Percentiles rank a stretch among this genome's conserved stretches.
Conservation (phyloP, 1,140 invertebrate species). For the Ladona fulva region DNA sequence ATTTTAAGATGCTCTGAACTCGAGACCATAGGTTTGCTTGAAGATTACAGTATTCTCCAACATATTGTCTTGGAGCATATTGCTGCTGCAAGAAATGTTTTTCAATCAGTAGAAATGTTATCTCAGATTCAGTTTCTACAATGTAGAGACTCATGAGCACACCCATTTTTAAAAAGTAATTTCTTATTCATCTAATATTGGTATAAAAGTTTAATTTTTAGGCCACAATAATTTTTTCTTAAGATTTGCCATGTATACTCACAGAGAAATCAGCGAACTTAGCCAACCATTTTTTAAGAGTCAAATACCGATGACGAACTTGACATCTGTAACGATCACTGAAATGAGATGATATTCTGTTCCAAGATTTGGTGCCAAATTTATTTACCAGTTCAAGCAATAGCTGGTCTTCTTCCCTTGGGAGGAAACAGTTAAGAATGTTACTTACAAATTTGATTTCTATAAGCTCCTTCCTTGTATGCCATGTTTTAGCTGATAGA, state of each 20-base stretch:
- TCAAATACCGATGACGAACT: neutral
- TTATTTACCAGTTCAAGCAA: slow-evolving; percentile 34
- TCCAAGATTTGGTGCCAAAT: slow-evolving; percentile 32
- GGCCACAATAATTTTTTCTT: neutral
- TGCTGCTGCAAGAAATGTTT: neutral
- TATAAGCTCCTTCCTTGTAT: too few relatives aligned
- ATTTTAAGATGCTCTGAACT: neutral
- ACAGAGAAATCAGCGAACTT: neutral
- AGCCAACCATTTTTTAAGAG: neutral
- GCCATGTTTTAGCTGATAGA: too few relatives aligned
- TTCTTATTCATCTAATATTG: neutral
- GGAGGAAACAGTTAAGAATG: too few relatives aligned
- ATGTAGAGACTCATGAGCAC: neutral
- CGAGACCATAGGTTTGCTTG: neutral
- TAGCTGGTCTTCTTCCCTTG: slow-evolving; percentile 34
- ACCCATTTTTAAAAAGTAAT: neutral
- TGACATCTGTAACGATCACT: neutral
- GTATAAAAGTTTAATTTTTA: neutral
- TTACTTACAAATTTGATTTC: too few relatives aligned
- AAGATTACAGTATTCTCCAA: neutral
- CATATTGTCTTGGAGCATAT: neutral
- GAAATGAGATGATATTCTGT: neutral
- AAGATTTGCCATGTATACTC: neutral
- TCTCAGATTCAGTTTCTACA: too few relatives aligned
- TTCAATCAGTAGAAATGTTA: neutral